phyloP scores from a whole-genome alignment of 1,140 invertebrate species.

The Hylaeus anthracinus region DNA sequence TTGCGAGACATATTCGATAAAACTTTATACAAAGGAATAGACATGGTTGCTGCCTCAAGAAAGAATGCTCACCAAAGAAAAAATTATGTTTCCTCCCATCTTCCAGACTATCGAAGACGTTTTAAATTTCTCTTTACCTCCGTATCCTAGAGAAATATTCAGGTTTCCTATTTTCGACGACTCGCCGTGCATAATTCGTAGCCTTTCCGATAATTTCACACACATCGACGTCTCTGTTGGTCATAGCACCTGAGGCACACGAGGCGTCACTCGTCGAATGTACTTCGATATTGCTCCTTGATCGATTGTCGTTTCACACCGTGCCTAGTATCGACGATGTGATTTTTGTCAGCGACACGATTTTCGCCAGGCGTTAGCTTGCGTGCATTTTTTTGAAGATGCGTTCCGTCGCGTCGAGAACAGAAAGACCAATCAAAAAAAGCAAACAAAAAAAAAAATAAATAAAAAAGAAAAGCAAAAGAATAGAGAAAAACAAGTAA shows the following conservation, averaged over 20 bases:
- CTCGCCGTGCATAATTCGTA: conserved; percentile 19
- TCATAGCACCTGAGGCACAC: conserved; percentile 10
- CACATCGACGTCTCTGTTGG: conserved; percentile 7
- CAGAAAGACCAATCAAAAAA: too few relatives aligned
- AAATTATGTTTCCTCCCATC: not conserved
- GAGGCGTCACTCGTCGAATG: conserved; percentile 25
- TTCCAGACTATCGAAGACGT: not conserved
- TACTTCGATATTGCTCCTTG: not conserved
- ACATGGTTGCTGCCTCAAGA: too few relatives aligned
- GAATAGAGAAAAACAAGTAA: not conserved
- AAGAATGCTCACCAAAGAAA: not conserved
- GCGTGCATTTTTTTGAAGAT: not conserved
- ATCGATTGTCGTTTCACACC: not conserved
- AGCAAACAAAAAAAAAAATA: too few relatives aligned
- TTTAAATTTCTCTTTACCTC: not conserved
- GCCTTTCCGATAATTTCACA: conserved; percentile 9
- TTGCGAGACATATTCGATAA: not conserved
- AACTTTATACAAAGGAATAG: not conserved
- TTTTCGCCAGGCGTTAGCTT: not conserved
- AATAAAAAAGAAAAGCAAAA: too few relatives aligned
- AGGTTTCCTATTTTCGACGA: not conserved
- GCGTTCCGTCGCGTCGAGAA: not conserved
- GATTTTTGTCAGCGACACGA: not conserved
- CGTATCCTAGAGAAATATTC: not conserved
- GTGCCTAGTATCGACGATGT: not conserved